Evolutionary conservation across 2,797 vertebrate genomes (phyloP).

Genomic region (Brotogeris chrysoptera): DNA sequence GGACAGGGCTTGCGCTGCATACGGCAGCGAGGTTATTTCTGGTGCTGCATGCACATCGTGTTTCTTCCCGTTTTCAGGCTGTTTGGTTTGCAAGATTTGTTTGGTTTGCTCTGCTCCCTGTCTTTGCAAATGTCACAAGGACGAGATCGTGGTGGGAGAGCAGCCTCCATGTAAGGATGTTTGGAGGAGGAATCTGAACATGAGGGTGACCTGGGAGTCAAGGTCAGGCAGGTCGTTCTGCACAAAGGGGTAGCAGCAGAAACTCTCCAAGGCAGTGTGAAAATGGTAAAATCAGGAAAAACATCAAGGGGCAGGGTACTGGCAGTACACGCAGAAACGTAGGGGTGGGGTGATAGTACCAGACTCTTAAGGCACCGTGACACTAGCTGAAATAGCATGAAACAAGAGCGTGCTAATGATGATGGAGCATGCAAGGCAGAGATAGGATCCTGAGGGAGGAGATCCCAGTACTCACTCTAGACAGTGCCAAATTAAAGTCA

Average conservation of each 20-base stretch:
- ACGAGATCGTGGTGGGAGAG: not conserved
- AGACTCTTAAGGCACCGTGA: accelerated
- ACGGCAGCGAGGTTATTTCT: not conserved
- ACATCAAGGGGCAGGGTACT: not conserved
- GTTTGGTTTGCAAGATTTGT: not conserved
- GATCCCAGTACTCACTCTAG: not conserved
- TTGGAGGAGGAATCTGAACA: not conserved
- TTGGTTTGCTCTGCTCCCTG: not conserved
- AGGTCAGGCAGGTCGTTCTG: not conserved
- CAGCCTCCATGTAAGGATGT: not conserved
- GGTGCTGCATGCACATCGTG: not conserved
- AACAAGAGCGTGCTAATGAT: not conserved
- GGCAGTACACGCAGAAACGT: not conserved
- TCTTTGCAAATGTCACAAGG: constrained; percentile 19
- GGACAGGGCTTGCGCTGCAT: not conserved
- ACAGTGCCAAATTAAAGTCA: constrained; percentile 16
- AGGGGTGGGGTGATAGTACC: not conserved
- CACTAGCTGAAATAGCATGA: not conserved
- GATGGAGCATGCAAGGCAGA: not conserved
- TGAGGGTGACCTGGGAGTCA: not conserved
- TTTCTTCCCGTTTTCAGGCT: constrained; percentile 1
- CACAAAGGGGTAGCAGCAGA: not conserved
- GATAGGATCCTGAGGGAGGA: not conserved
- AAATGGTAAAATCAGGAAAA: not conserved
- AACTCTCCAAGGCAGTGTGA: not conserved